Evolutionary conservation across 1,140 invertebrate genomes (phyloP).

Genomic region (Platorchestia sp.): DNA sequence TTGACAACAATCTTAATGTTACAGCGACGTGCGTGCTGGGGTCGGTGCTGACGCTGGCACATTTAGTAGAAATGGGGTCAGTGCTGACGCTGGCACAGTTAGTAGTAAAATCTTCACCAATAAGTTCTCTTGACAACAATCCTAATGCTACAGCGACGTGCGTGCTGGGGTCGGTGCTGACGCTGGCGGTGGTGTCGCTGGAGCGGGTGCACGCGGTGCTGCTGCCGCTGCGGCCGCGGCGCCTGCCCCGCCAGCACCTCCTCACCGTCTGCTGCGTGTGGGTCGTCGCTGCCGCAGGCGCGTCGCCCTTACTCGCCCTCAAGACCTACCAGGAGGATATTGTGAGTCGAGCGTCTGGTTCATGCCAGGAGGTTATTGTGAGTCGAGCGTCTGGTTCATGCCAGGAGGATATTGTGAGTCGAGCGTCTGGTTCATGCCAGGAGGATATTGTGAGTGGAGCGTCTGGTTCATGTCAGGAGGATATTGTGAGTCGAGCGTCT

Average conservation of each 20-base stretch:
- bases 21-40: constrained; percentile 23
- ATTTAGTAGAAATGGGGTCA: no score
- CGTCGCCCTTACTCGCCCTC: neutral
- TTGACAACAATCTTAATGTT: no score
- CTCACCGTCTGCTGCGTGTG: neutral
- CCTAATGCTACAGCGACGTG: neutral
- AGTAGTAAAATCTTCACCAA: no score
- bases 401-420: no score
- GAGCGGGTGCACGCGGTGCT: constrained; percentile 19
- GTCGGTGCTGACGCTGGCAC: constrained; percentile 31
- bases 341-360: neutral
- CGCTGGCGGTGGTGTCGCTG: constrained; percentile 25
- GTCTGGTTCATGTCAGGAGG: no score
- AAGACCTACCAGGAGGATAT: constrained; percentile 11
- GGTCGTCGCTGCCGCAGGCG: neutral
- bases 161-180: constrained; percentile 30
- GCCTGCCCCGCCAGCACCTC: constrained; percentile 20
- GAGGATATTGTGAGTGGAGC: no score
- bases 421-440: no score
- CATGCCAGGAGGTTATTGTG: no score
- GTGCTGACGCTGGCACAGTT: constrained; percentile 42
- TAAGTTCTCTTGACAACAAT: no score
- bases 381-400: no score
- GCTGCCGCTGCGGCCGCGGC: constrained; percentile 11
- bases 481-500: no score